These are phyloP conservation scores for Trissolcus basalis DNA, from an alignment of 1,140 invertebrate genomes.

Conservation along the genomic window DNA sequence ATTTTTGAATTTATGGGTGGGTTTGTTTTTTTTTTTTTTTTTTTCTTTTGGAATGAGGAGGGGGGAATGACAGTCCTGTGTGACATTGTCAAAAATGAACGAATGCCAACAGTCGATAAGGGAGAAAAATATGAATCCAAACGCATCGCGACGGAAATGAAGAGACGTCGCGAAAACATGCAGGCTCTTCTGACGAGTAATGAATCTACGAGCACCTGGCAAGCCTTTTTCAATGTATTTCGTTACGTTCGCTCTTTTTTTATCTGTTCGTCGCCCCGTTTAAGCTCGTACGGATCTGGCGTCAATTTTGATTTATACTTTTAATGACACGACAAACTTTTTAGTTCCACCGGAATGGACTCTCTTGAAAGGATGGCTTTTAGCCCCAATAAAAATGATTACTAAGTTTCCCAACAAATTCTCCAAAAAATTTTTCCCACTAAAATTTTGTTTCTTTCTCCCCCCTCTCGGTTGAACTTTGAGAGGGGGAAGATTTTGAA, in stretches of 20 bases:
- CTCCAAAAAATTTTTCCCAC: no score
- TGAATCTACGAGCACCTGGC: constrained; percentile 23
- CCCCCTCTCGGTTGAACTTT: no score
- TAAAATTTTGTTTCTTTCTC: no score
- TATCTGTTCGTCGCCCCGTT: constrained; percentile 10
- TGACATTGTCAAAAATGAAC: constrained; percentile 29
- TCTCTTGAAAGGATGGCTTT: constrained; percentile 9
- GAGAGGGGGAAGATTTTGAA: no score
- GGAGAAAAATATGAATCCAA: constrained; percentile 40
- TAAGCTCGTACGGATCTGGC: constrained; percentile 26
- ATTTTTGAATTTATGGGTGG: background rate
- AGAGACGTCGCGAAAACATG: constrained; percentile 42
- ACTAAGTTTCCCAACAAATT: no score
- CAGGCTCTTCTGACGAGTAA: constrained; percentile 36
- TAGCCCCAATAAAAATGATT: background rate
- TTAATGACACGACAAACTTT: constrained; percentile 15
- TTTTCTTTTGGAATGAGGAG: constrained; percentile 4
- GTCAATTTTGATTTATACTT: constrained; percentile 44
- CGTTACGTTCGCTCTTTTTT: constrained; percentile 11
- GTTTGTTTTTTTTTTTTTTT: background rate
- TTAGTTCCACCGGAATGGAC: constrained; percentile 5
- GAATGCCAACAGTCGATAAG: constrained; percentile 47
- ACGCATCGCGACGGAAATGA: constrained; percentile 43
- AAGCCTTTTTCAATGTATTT: constrained; percentile 7
- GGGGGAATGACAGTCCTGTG: background rate